Percentiles rank a stretch among this genome's conserved stretches.
Conservation (phyloP, 2,797 vertebrate genomes). For the Peromyscus melanophrys region DNA sequence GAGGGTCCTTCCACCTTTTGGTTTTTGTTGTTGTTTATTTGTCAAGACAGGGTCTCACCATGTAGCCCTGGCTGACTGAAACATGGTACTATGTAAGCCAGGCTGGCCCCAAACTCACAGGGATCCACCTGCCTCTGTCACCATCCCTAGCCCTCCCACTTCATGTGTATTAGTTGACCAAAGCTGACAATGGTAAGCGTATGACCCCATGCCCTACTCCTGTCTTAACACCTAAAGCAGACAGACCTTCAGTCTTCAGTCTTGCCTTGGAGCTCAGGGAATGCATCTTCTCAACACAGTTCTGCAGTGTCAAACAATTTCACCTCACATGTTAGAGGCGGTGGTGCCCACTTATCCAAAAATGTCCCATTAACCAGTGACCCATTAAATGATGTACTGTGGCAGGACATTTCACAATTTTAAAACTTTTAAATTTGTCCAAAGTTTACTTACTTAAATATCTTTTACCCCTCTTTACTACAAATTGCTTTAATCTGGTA, state of each 20-base stretch:
- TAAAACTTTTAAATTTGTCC: background rate
- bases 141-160: background rate
- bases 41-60: background rate
- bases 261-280: background rate
- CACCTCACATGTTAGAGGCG: background rate
- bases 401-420: background rate
- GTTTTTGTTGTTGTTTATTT: background rate
- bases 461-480: background rate
- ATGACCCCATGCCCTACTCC: background rate
- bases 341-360: background rate
- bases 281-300: background rate
- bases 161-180: background rate
- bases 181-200: background rate
- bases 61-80: background rate
- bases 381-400: background rate
- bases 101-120: background rate
- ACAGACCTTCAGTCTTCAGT: background rate
- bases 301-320: background rate
- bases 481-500: background rate
- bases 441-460: background rate
- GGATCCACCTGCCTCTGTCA: background rate
- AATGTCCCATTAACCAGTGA: too few species aligned
- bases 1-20: background rate
- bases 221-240: background rate
- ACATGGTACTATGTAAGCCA: background rate